These are phyloP conservation scores for Cotesia vestalis DNA, from an alignment of 1,140 invertebrate species.

Conservation along the genomic window DNA sequence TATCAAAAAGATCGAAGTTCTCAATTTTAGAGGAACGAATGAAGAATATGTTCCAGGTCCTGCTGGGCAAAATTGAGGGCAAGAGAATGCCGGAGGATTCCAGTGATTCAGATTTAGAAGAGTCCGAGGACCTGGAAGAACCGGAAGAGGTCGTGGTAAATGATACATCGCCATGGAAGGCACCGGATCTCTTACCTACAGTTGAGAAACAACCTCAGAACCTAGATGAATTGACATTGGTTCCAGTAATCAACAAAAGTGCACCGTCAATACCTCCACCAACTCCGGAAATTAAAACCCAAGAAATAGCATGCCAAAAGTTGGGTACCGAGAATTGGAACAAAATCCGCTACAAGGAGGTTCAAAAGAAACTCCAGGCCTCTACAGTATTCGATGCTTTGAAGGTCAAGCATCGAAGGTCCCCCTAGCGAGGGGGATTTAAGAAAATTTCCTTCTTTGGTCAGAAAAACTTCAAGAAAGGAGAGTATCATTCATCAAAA, in stretches of 20 bases:
- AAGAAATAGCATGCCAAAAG: conserved; percentile 38
- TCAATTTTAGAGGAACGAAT: neutral
- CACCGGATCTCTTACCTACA: neutral
- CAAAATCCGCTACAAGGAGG: conserved; percentile 45
- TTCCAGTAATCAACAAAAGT: conserved; percentile 39
- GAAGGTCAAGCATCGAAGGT: no score
- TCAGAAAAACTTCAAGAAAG: no score
- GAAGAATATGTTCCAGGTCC: neutral
- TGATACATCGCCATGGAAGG: neutral
- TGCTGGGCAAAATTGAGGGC: neutral
- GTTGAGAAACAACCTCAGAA: neutral
- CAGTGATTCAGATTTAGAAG: conserved; percentile 18
- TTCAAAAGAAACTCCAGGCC: conserved; percentile 44
- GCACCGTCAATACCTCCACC: conserved; percentile 41
- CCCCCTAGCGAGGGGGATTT: no score
- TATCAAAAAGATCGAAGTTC: neutral
- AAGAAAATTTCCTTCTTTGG: no score
- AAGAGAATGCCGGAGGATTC: neutral
- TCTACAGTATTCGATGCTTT: conserved; percentile 40
- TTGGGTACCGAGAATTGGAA: conserved; percentile 37
- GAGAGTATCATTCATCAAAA: no score
- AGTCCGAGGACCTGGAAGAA: neutral
- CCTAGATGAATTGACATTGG: conserved; percentile 1
- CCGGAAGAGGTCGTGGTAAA: neutral
- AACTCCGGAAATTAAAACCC: conserved; percentile 34